Conservation (phyloP, 2,797 vertebrate species). For the Pangasius sanitwongsei region DNA sequence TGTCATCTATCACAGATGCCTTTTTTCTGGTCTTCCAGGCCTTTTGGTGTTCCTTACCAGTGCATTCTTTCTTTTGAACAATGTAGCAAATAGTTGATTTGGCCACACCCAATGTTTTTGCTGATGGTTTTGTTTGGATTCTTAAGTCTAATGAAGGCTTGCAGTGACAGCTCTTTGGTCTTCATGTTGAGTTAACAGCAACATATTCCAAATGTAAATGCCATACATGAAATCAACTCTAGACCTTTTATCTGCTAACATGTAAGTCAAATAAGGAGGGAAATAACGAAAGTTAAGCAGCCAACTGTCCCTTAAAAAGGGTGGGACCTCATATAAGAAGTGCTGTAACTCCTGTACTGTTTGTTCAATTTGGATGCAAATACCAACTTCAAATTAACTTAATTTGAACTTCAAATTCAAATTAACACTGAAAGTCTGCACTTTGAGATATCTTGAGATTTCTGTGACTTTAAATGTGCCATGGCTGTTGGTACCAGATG, state of each 20-base stretch:
- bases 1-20: neutral
- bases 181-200: neutral
- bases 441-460: neutral
- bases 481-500: too few species aligned
- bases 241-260: neutral
- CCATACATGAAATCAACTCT: neutral
- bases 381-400: neutral
- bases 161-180: neutral
- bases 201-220: neutral
- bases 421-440: neutral
- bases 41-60: neutral
- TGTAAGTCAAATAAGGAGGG: neutral
- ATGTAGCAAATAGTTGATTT: conserved; percentile 50
- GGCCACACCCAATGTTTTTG: conserved; percentile 49
- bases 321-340: neutral
- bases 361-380: neutral
- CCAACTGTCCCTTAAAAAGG: neutral
- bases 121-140: neutral
- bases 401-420: neutral
- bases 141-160: neutral
- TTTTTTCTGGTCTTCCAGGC: neutral
- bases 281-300: neutral
- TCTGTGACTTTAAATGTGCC: too few species aligned
- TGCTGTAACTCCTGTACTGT: neutral
- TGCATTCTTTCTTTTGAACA: conserved; percentile 31